These are phyloP conservation scores for Meghimatium bilineatum DNA, from an alignment of 2,888 invertebrate genomes.

Conservation along the genomic window DNA sequence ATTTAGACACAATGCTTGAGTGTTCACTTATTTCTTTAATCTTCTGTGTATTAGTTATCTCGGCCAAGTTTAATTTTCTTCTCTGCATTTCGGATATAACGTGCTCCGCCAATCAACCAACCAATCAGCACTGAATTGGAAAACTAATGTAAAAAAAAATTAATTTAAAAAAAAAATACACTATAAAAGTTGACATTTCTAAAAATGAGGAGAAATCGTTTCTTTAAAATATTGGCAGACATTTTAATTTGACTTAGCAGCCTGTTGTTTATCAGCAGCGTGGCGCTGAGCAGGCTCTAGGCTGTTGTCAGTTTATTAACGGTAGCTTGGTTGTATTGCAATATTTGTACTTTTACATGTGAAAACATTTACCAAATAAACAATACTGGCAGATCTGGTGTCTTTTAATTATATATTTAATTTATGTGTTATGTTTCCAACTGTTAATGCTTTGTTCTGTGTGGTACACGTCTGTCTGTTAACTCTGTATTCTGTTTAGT, in stretches of 20 bases:
- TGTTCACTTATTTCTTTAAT: neutral
- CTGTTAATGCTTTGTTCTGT: too few species aligned
- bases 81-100: neutral
- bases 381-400: constrained; percentile 29
- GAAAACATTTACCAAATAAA: constrained; percentile 65
- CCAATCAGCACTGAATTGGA: neutral
- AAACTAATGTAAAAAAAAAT: neutral
- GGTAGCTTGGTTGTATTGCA: constrained; percentile 67
- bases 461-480: too few species aligned
- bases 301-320: constrained; percentile 56
- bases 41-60: neutral
- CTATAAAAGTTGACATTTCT: neutral
- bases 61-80: neutral
- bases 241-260: constrained; percentile 23
- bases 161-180: too few species aligned
- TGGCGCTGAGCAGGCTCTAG: constrained; percentile 45
- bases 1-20: constrained; percentile 15
- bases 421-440: too few species aligned
- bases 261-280: constrained; percentile 34
- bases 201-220: neutral
- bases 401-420: neutral
- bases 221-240: constrained; percentile 9
- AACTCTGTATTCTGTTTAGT: neutral
- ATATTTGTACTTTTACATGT: constrained; percentile 74
- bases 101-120: constrained; percentile 11